Evolutionary conservation across 1,140 invertebrate species (phyloP).

Genomic region (Oryctes rhinoceros): DNA sequence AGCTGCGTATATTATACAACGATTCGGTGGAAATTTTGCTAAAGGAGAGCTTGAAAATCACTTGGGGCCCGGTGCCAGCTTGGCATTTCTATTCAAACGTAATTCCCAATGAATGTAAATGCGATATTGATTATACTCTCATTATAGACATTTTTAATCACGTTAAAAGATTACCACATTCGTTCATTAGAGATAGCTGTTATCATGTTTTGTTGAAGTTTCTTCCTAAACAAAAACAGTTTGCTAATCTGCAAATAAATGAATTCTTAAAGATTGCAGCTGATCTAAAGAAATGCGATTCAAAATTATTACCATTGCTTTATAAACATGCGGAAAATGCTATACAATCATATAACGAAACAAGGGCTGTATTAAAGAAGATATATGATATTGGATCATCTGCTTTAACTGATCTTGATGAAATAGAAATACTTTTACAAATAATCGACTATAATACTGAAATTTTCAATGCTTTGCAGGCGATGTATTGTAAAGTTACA

Average conservation of each 20-base stretch:
- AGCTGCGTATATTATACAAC: constrained; percentile 42
- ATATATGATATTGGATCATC: not conserved
- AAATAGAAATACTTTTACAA: not conserved
- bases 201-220: constrained; percentile 13
- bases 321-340: not conserved
- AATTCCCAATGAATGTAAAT: constrained; percentile 23
- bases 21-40: constrained; percentile 37
- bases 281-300: constrained; percentile 21
- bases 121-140: constrained; percentile 20
- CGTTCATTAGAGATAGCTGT: constrained; percentile 46
- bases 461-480: not conserved
- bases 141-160: constrained; percentile 40
- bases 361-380: not conserved
- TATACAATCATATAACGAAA: constrained; percentile 21
- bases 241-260: not conserved
- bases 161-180: constrained; percentile 44
- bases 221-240: not conserved
- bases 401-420: not conserved
- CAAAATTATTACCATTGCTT: not conserved
- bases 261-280: constrained; percentile 5
- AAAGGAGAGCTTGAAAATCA: constrained; percentile 44
- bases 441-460: not conserved
- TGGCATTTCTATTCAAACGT: constrained; percentile 46
- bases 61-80: constrained; percentile 46
- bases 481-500: not conserved